Evolutionary conservation across 2,113 vertebrate genomes (phyloP).

Genomic region (Terrapene triunguis): DNA sequence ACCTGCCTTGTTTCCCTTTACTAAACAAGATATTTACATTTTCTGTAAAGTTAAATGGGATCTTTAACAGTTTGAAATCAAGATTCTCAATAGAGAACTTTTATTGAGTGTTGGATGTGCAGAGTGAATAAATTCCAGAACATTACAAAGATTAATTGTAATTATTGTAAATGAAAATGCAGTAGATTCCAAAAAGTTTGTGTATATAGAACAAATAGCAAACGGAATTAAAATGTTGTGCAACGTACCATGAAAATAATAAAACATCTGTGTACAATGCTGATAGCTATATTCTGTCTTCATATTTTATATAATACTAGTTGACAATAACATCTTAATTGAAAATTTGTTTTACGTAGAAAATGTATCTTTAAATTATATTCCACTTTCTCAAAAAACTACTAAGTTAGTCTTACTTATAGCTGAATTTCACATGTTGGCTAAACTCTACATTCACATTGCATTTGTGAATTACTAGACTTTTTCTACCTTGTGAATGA

Average conservation of each 20-base stretch:
- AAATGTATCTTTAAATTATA: background rate
- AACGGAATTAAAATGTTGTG: background rate
- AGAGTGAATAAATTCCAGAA: background rate
- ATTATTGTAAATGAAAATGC: background rate
- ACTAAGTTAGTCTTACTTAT: slow-evolving; percentile 13
- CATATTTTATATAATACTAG: background rate
- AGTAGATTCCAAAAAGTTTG: background rate
- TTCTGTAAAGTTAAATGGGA: background rate
- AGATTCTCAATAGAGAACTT: background rate
- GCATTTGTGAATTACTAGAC: slow-evolving; percentile 51
- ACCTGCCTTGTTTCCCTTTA: background rate
- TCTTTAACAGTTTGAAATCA: background rate
- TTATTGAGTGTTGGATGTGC: background rate
- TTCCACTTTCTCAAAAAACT: background rate
- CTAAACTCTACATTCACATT: slow-evolving; percentile 37
- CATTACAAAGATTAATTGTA: background rate
- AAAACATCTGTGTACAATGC: slow-evolving; percentile 12
- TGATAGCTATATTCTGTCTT: background rate
- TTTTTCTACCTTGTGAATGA: slow-evolving; percentile 56
- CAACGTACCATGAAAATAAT: background rate
- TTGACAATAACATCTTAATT: background rate
- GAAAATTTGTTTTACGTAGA: background rate
- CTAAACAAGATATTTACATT: background rate
- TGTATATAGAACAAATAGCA: background rate
- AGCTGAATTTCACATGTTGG: slow-evolving; percentile 25